Percentiles rank a stretch among this genome's conserved stretches.
These are phyloP conservation scores for Drosophila pachea DNA, from an alignment of 1,140 invertebrate genomes.

Conservation along the genomic window DNA sequence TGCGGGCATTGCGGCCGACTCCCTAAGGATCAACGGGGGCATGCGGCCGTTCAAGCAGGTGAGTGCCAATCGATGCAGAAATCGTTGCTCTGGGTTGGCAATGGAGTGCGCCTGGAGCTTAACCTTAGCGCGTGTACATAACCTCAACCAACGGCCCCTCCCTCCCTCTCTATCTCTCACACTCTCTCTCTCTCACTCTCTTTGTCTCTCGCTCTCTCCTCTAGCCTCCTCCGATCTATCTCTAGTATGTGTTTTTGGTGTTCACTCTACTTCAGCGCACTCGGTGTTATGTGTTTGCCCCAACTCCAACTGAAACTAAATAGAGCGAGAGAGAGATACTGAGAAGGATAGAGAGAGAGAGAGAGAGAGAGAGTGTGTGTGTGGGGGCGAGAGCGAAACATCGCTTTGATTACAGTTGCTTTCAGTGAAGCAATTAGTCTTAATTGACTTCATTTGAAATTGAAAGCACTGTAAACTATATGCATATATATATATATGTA, in stretches of 20 bases:
- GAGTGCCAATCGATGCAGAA: no score
- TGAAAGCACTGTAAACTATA: neutral
- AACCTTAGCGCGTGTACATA: slow-evolving; percentile 20
- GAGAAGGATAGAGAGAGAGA: no score
- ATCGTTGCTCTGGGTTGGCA: no score
- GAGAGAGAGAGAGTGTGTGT: no score
- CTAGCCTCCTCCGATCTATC: no score
- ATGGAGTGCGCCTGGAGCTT: no score
- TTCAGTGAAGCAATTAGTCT: slow-evolving; percentile 7
- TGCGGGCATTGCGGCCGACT: slow-evolving; percentile 98
- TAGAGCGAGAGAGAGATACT: no score
- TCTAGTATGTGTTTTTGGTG: slow-evolving; percentile 6
- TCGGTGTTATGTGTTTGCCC: slow-evolving; percentile 26
- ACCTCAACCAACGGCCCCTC: neutral
- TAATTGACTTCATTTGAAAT: slow-evolving; percentile 15
- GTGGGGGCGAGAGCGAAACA: neutral
- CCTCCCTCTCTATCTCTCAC: neutral
- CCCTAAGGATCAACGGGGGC: slow-evolving; percentile 96
- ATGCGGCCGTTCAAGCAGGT: slow-evolving; percentile 98
- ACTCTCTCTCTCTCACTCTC: neutral
- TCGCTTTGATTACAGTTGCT: slow-evolving; percentile 5
- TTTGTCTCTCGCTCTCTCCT: no score
- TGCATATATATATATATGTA: neutral
- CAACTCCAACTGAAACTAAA: neutral
- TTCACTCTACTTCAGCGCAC: slow-evolving; percentile 10